Evolutionary conservation across 2,888 invertebrate species (phyloP), one percentile per base, ranked within the genome.

Genomic region (Beris morrisii): DNA sequence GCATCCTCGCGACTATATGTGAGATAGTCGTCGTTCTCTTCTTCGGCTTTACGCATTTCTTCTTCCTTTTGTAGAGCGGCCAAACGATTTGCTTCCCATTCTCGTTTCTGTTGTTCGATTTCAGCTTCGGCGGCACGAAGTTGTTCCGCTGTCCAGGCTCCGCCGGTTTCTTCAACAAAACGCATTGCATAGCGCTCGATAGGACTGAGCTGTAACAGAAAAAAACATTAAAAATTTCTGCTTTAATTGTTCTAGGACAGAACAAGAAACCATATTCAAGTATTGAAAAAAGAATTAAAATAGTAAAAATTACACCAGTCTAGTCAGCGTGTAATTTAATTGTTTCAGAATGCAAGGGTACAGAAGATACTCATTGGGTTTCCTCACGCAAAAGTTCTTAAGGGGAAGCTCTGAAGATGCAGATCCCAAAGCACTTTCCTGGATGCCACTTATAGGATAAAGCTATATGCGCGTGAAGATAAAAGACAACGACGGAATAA

Each of bases 111-210:
- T 58, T 89, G 86, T 76, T 92, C 92, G 58, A 94, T 87, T 78
- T 93, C 93, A 54, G 91, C 92, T 79, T 95, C 95, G 13, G 95
- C 96, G 48, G 90, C 91, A 12, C 90, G 89, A 45, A 93, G 78
- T 74, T 95, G 94, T 75, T 96, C 95, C 0, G 92, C 91, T 13
- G 90, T 89, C 83, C 88, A 88, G n/a, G 86, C 86, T 2, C 83
- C 83, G 22, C 88, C 88, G 65, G 93, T 90, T 72, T 89, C 87
- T 82, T 98, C 98, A 73, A 97, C 90, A 76, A 94, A 90, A 28
- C 88, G 87, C 87, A 98, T 93, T 13, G 98, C 98, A 82, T 97
- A 98, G 64, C 91, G 87, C 82, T 99, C 98, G 69, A 99, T 90
- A 1, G 96, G 94, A 44, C 91, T 91, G 70, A 98, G 82, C 97